Percentiles rank a stretch among this genome's conserved stretches.
These are phyloP conservation scores for Monopterus albus DNA, from an alignment of 2,113 vertebrate genomes.

Conservation along the genomic window DNA sequence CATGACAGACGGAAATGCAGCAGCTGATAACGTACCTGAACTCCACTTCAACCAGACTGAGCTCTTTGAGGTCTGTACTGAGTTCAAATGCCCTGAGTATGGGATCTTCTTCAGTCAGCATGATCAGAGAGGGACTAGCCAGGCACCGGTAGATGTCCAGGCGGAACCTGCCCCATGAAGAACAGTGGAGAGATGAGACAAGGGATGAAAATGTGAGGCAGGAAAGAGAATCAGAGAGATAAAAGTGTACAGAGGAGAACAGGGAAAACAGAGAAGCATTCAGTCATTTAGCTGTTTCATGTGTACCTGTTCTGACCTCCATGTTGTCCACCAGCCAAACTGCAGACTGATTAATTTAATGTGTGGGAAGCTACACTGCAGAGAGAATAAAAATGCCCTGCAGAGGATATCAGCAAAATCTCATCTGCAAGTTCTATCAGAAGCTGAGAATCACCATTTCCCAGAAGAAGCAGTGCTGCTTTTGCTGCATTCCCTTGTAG, in stretches of 20 bases:
- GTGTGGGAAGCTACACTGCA: constrained; percentile 59
- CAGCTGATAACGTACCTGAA: constrained; percentile 86
- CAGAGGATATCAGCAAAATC: constrained; percentile 33
- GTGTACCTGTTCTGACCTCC: constrained; percentile 26
- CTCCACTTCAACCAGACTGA: constrained; percentile 98
- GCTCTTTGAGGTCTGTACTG: constrained; percentile 94
- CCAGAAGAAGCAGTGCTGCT: constrained; percentile 1
- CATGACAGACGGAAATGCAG: not conserved
- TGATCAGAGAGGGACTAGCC: constrained; percentile 96
- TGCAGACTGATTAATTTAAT: constrained; percentile 55
- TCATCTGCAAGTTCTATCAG: constrained; percentile 40
- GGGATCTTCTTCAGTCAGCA: constrained; percentile 98
- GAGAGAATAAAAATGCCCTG: constrained; percentile 29
- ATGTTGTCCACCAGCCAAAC: constrained; percentile 37
- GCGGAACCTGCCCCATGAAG: constrained; percentile 87
- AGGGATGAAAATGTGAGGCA: not conserved
- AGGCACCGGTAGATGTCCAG: constrained; percentile 98
- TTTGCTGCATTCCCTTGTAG: not conserved
- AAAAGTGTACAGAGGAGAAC: not conserved
- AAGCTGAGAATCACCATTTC: constrained; percentile 1
- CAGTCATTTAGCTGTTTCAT: constrained; percentile 26
- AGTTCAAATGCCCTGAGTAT: constrained; percentile 98
- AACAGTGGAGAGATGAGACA: not conserved
- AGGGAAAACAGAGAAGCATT: constrained; percentile 11
- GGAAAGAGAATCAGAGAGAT: not conserved